Percentiles rank a stretch among this genome's conserved stretches.
These are phyloP conservation scores for Meloidogyne chitwoodi DNA, from an alignment of 1,140 invertebrate genomes.

Conservation along the genomic window DNA sequence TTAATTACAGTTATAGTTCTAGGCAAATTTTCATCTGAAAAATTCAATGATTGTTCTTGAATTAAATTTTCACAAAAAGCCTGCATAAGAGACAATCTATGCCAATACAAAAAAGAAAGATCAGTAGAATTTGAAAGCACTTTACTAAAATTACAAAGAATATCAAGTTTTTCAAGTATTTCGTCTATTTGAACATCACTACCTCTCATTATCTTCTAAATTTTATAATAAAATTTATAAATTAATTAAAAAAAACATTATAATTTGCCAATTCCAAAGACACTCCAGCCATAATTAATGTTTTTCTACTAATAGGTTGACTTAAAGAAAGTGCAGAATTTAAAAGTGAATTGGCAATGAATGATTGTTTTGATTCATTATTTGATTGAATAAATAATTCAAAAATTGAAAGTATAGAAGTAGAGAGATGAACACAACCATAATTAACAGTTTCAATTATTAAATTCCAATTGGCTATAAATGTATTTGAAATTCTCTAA, in stretches of 20 bases:
- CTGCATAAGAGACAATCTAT: conserved; percentile 70
- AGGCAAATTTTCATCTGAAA: neutral
- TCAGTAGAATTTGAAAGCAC: conserved; percentile 68
- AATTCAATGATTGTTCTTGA: conserved; percentile 63
- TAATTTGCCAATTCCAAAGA: conserved; percentile 50
- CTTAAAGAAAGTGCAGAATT: conserved; percentile 61
- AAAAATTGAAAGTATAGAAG: conserved; percentile 19
- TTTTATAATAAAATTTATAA: conserved; percentile 33
- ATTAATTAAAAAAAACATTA: conserved; percentile 22
- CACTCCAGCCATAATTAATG: conserved; percentile 62
- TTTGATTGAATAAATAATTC: conserved; percentile 21
- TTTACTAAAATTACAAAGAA: conserved; percentile 41
- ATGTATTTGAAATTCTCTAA: conserved; percentile 68
- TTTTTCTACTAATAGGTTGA: conserved; percentile 65
- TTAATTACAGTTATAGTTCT: neutral
- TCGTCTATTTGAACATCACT: conserved; percentile 58
- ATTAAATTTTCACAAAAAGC: conserved; percentile 73
- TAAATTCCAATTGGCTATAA: conserved; percentile 66
- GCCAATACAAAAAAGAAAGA: conserved; percentile 77
- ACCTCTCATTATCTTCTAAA: neutral
- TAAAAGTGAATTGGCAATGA: conserved; percentile 65
- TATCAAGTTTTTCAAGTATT: conserved; percentile 68
- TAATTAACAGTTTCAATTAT: conserved; percentile 65
- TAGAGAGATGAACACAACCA: conserved; percentile 18
- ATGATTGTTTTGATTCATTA: conserved; percentile 65